Percentiles rank a stretch among this genome's conserved stretches.
These are phyloP conservation scores for Callosobruchus maculatus DNA, from an alignment of 2,888 invertebrate species.

Conservation along the genomic window DNA sequence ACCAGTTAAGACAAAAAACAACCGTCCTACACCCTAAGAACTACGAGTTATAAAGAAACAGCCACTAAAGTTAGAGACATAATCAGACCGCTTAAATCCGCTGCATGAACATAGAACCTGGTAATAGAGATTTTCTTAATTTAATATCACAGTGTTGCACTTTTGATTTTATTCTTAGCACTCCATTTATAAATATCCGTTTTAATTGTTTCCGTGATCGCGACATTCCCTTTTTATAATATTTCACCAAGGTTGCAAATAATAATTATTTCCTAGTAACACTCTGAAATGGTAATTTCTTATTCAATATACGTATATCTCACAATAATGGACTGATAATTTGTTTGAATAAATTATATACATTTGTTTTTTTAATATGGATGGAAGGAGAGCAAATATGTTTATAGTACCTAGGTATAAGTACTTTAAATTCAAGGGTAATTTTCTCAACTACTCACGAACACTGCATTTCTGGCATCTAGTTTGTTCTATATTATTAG, in stretches of 20 bases:
- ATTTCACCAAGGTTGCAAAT: not conserved
- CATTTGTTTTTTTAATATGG: not conserved
- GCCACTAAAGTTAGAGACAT: too few species aligned
- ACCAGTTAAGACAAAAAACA: too few species aligned
- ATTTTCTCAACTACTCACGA: too few species aligned
- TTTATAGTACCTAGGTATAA: too few species aligned
- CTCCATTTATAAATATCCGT: not conserved
- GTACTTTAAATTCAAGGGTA: too few species aligned
- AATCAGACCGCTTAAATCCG: not conserved
- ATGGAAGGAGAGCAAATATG: too few species aligned
- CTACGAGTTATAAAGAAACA: too few species aligned
- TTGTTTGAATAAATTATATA: not conserved
- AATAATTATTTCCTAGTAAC: not conserved
- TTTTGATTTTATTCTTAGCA: not conserved
- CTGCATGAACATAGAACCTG: not conserved
- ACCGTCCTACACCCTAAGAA: too few species aligned
- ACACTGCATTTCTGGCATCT: too few species aligned
- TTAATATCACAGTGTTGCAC: not conserved
- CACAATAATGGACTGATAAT: not conserved
- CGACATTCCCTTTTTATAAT: not conserved
- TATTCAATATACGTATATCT: not conserved
- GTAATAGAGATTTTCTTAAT: not conserved
- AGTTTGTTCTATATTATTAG: too few species aligned
- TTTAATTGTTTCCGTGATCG: not conserved
- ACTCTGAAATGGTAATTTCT: not conserved